Evolutionary conservation across 2,113 vertebrate genomes (phyloP).

Genomic region (Micromys minutus): DNA sequence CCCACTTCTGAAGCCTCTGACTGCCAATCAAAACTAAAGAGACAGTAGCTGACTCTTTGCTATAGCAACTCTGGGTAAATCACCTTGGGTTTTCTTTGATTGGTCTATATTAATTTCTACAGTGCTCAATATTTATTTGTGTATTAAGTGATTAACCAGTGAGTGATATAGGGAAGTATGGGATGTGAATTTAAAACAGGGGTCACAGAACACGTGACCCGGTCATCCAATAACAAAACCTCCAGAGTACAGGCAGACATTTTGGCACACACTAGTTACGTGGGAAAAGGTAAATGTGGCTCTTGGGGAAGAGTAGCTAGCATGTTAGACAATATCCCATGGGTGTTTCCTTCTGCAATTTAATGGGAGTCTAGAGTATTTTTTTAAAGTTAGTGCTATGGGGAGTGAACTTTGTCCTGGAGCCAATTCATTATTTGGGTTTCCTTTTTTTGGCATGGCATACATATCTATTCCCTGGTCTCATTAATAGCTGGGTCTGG

Average conservation of each 20-base stretch:
- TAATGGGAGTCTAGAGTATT: conserved; percentile 2
- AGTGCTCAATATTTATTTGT: not conserved
- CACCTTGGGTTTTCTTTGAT: not conserved
- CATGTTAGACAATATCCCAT: not conserved
- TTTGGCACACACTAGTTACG: not conserved
- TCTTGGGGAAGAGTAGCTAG: not conserved
- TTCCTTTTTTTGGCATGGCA: not conserved
- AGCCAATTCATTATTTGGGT: conserved; percentile 49
- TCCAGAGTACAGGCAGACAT: not conserved
- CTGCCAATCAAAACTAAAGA: not conserved
- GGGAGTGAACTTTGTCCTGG: conserved; percentile 48
- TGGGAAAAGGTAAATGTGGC: not conserved
- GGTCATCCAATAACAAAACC: not conserved
- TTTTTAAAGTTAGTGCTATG: conserved; percentile 2
- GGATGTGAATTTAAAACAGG: not conserved
- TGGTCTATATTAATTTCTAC: not conserved
- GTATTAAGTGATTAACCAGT: not conserved
- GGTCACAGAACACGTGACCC: not conserved
- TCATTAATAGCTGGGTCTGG: conserved; percentile 46
- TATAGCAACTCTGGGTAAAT: not conserved
- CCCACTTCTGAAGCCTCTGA: not conserved
- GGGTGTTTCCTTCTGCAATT: not conserved
- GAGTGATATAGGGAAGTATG: not conserved
- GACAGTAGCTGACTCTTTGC: not conserved
- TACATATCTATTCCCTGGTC: not conserved